Conservation (phyloP, 2,113 vertebrate species). For the Motacilla tschutschensis region DNA sequence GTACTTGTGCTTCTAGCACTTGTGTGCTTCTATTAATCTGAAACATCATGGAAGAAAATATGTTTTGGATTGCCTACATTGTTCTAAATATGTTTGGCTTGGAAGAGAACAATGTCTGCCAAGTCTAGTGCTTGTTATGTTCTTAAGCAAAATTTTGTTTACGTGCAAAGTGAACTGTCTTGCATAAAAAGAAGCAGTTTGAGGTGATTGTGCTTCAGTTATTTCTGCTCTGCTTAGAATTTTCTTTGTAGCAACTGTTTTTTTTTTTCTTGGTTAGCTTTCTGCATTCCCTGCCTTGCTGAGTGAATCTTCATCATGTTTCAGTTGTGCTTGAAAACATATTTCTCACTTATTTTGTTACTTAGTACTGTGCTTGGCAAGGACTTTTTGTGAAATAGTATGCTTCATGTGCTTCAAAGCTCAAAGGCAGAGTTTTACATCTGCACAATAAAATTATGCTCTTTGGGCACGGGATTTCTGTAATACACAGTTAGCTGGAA, state of each 20-base stretch:
- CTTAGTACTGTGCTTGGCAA: slow-evolving; percentile 10
- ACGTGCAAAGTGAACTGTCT: not conserved
- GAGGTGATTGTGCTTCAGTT: not conserved
- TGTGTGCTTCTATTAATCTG: not conserved
- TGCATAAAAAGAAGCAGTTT: not conserved
- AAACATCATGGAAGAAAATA: not conserved
- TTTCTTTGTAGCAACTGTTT: not conserved
- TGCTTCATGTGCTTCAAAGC: not conserved
- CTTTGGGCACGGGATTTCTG: not conserved
- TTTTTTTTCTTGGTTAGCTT: not conserved
- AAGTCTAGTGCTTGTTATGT: not conserved
- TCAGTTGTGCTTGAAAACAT: slow-evolving; percentile 42
- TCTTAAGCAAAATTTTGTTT: not conserved
- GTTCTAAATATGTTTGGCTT: not conserved
- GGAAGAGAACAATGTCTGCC: not conserved
- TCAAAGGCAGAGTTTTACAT: slow-evolving; percentile 19
- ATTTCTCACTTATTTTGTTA: slow-evolving; percentile 42
- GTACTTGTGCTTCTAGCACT: not conserved
- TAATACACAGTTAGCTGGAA: not conserved
- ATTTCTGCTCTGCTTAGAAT: not conserved
- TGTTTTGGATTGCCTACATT: fast-evolving
- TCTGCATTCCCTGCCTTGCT: not conserved
- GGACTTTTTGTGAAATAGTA: slow-evolving; percentile 2
- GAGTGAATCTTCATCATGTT: not conserved
- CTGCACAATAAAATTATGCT: slow-evolving; percentile 12